Evolutionary conservation across 2,797 vertebrate genomes (phyloP), one percentile per base, ranked within the genome.

Genomic region (Eptatretus atami): DNA sequence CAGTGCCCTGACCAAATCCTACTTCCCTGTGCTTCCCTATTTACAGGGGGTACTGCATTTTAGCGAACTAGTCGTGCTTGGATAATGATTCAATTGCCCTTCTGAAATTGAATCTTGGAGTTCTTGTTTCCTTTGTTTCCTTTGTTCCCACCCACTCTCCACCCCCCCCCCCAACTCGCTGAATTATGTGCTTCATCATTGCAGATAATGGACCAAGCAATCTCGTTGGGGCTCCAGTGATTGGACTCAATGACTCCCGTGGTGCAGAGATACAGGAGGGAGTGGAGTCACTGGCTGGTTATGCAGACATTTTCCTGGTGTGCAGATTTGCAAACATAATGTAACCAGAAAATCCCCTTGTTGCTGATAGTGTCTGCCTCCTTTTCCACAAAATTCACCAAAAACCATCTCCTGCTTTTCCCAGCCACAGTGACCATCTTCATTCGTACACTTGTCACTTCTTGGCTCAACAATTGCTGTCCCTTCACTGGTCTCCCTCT

Each of bases 251-350:
- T 52, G 92, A 98, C 73, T 98, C 90, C 0, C 90, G 92, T 63
- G 90, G 92, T 65, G 90, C 92, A n/a, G 64, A 81, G 11, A 98
- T 98, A 71, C 92, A 98, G 55, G 55, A 60, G 55, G 55, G 55
- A 31, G 84, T 98, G 15, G 88, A 96, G 71, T 96, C 88, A 63
- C 73, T 98, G 71, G 92, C 92, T 53, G 88, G 92, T 71, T 98
- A 95, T 3, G 92, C 92, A 19, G 90, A 98, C 68, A 96, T 98
- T 67, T 98, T 96, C 73, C 72, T 96, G 80, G 90, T 95, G 71
- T 77, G 64, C 55, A 15, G 19, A 44, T 44, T 44, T 44, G 4
- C 31, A 4, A 44, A 44, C 1, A 44, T 44, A 44, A 44, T 44
- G 4, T 44, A 44, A 44, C 31, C 31, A 44, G 31, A 44, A 44